Percentiles rank a stretch among this genome's conserved stretches.
Evolutionary conservation across 2,113 vertebrate species (phyloP).

Genomic region (Crotalus horridus): DNA sequence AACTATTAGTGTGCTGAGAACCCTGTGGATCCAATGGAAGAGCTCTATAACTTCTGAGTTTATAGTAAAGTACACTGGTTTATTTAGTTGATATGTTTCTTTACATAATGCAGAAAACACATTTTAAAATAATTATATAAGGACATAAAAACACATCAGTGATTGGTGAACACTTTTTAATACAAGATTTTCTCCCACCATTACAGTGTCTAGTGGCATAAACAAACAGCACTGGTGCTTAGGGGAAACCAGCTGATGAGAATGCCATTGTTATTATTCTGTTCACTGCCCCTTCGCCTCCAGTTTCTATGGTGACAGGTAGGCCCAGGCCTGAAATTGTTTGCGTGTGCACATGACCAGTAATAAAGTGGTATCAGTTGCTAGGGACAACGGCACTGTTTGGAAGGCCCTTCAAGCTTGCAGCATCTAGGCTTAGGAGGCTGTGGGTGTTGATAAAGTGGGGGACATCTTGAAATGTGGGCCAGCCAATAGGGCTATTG

Average conservation of each 20-base stretch:
- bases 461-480: constrained; percentile 19
- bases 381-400: constrained; percentile 57
- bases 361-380: constrained; percentile 52
- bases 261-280: constrained; percentile 70
- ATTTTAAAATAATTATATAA: constrained; percentile 68
- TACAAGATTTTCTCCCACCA: constrained; percentile 69
- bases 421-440: constrained; percentile 55
- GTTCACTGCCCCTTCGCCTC: constrained; percentile 67
- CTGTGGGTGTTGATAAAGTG: constrained; percentile 42
- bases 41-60: constrained; percentile 27
- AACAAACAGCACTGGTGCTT: constrained; percentile 64
- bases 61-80: constrained; percentile 68
- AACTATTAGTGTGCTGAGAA: not conserved
- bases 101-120: constrained; percentile 72
- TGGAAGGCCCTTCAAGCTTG: constrained; percentile 57
- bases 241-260: constrained; percentile 51
- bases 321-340: constrained; percentile 51
- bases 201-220: constrained; percentile 69
- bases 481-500: constrained; percentile 42
- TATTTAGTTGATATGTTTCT: constrained; percentile 69
- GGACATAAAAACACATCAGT: constrained; percentile 67
- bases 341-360: constrained; percentile 51
- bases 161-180: constrained; percentile 74
- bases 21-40: constrained; percentile 5
- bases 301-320: constrained; percentile 65